Evolutionary conservation across 2,113 vertebrate genomes (phyloP).

Genomic region (Cervus canadensis): DNA sequence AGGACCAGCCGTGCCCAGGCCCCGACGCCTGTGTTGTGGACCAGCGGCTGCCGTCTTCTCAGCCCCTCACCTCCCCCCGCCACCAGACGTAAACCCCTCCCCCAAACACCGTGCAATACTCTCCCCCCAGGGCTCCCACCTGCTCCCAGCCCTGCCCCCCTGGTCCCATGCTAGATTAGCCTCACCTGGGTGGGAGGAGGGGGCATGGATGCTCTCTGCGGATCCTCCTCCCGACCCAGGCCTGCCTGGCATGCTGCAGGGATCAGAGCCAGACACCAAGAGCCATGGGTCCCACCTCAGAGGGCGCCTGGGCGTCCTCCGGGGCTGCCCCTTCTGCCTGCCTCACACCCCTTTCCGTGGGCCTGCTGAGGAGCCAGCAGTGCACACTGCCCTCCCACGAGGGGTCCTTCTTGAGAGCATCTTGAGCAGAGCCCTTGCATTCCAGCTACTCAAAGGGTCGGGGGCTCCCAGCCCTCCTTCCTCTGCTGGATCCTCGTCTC

Average conservation of each 20-base stretch:
- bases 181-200: not conserved
- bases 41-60: conserved; percentile 30
- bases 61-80: not conserved
- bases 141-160: not conserved
- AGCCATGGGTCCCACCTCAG: not conserved
- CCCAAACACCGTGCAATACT: conserved; percentile 40
- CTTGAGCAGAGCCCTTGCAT: not conserved
- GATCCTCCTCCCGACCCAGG: not conserved
- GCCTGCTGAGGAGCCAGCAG: not conserved
- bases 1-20: not conserved
- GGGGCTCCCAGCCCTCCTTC: not conserved
- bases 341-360: not conserved
- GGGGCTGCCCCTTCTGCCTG: not conserved
- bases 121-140: not conserved
- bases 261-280: conserved; percentile 11
- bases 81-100: not conserved
- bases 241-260: conserved; percentile 23
- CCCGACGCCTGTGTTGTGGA: not conserved
- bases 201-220: not conserved
- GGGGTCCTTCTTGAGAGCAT: not conserved
- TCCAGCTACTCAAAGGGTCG: not conserved
- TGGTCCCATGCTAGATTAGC: not conserved
- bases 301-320: not conserved
- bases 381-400: not conserved
- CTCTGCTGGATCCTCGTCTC: not conserved